A percentile compares a stretch with the other conserved stretches of the same genome.
These are phyloP conservation scores for Lycodopsis pacificus DNA, from an alignment of 2,797 vertebrate genomes.

Conservation along the genomic window DNA sequence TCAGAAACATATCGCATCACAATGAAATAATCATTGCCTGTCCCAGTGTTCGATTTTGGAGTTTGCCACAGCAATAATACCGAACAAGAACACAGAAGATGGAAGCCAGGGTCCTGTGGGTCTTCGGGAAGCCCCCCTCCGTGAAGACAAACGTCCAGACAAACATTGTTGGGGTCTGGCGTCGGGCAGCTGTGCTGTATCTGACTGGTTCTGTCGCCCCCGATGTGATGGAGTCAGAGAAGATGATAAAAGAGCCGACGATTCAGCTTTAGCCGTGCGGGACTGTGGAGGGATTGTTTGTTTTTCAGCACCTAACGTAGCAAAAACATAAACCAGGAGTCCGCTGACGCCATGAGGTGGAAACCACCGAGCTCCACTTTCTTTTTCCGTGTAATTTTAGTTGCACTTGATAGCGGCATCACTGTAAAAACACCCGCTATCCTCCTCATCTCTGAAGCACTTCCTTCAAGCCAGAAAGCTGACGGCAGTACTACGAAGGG, in stretches of 20 bases:
- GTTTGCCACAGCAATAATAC: constrained; percentile 85
- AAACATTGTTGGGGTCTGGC: constrained; percentile 14
- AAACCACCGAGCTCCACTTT: constrained; percentile 35
- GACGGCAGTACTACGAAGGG: constrained; percentile 57
- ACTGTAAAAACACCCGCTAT: constrained; percentile 1
- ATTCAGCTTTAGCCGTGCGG: constrained; percentile 52
- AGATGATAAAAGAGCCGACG: constrained; percentile 23
- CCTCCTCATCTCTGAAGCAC: constrained; percentile 37
- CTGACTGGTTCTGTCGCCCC: constrained; percentile 21
- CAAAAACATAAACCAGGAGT: constrained; percentile 70
- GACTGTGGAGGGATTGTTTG: constrained; percentile 39
- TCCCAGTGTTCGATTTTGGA: constrained; percentile 45
- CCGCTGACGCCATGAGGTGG: constrained; percentile 47
- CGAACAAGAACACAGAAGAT: constrained; percentile 35
- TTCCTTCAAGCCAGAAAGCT: constrained; percentile 69
- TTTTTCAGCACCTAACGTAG: constrained; percentile 74
- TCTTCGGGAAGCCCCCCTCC: constrained; percentile 19
- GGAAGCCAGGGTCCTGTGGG: constrained; percentile 35
- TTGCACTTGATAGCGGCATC: constrained; percentile 26
- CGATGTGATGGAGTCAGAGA: constrained; percentile 38
- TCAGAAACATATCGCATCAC: constrained; percentile 36
- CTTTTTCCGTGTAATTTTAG: constrained; percentile 26
- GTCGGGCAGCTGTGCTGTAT: constrained; percentile 7
- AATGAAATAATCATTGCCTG: constrained; percentile 32
- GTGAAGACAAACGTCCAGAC: constrained; percentile 39